Evolutionary conservation across 2,888 invertebrate species (phyloP).

Genomic region (Pyrrhosoma nymphula): DNA sequence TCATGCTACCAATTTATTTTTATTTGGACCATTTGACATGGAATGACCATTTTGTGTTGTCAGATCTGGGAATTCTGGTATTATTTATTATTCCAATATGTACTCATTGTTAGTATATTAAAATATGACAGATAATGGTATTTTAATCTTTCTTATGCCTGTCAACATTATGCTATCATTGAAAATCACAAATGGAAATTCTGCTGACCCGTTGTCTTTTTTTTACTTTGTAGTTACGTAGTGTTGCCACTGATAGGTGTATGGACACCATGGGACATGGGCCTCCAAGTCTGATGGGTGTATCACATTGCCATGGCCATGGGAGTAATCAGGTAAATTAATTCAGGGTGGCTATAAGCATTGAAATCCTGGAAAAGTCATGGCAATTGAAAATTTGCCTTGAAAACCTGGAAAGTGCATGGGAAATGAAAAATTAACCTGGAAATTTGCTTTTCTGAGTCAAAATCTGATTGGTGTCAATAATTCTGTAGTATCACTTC

Average conservation of each 20-base stretch:
- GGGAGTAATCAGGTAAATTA: slow-evolving; percentile 90
- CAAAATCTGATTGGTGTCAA: no score
- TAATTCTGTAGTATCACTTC: no score
- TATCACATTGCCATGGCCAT: slow-evolving; percentile 94
- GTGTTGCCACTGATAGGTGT: slow-evolving; percentile 89
- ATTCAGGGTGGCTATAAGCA: no score
- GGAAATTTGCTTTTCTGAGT: not conserved
- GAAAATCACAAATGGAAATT: not conserved
- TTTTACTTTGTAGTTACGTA: slow-evolving; percentile 81
- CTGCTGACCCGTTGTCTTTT: not conserved
- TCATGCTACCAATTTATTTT: no score
- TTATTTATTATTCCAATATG: no score
- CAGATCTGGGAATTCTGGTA: no score
- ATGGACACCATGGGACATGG: slow-evolving; percentile 96
- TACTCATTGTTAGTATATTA: no score
- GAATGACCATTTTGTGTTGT: no score
- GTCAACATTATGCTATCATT: not conserved
- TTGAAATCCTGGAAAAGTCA: not conserved
- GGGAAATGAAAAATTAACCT: not conserved
- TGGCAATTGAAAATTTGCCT: no score
- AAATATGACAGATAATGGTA: no score
- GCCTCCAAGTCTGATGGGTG: slow-evolving; percentile 94
- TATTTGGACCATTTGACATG: no score
- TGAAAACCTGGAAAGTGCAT: not conserved
- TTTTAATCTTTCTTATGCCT: no score